These are phyloP conservation scores for Myiothlypis chrysogaster DNA, from an alignment of 2,797 vertebrate species.

Conservation along the genomic window DNA sequence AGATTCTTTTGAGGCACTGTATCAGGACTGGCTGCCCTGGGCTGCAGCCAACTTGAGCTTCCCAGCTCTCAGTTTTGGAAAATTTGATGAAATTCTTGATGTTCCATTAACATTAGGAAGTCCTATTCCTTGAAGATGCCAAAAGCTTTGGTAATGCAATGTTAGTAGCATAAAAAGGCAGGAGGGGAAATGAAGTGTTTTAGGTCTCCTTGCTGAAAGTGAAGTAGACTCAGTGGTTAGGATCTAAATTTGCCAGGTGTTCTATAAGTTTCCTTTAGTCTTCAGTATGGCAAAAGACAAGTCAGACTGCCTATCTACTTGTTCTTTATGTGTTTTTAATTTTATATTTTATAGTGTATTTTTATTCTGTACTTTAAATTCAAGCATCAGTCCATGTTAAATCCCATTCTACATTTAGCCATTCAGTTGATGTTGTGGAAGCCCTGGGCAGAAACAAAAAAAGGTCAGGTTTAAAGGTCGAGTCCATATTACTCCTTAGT, in stretches of 20 bases:
- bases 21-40: neutral
- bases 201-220: fast-evolving
- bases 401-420: neutral
- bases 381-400: neutral
- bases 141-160: neutral
- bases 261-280: neutral
- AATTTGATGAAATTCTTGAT: neutral
- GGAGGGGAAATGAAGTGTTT: neutral
- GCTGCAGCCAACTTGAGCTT: neutral
- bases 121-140: neutral
- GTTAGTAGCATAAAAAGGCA: neutral
- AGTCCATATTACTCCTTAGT: neutral
- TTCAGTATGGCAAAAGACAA: neutral
- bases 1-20: neutral
- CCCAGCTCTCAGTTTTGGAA: neutral
- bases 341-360: neutral
- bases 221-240: neutral
- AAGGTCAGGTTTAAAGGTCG: neutral
- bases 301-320: neutral
- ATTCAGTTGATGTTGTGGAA: neutral
- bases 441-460: neutral
- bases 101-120: neutral
- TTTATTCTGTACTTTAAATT: neutral
- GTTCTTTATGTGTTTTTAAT: neutral
- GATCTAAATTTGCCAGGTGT: neutral